Evolutionary conservation across 2,113 vertebrate species (phyloP).

Genomic region (Caranx ignobilis): DNA sequence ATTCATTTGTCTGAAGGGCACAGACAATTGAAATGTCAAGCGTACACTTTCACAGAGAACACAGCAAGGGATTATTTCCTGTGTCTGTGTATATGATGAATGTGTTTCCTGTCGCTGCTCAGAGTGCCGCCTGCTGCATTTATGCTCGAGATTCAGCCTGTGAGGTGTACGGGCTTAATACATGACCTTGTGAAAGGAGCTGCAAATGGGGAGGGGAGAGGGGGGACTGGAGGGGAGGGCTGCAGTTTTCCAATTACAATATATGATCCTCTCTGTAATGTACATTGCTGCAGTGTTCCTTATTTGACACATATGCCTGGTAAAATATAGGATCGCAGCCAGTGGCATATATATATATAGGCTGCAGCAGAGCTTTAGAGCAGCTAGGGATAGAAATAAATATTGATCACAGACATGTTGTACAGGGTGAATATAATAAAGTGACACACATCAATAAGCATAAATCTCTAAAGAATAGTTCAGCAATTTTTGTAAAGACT

Average conservation of each 20-base stretch:
- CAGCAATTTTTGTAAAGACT: background rate
- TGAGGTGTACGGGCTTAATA: conserved; percentile 42
- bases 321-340: conserved; percentile 4
- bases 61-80: conserved; percentile 54
- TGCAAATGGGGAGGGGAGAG: conserved; percentile 20
- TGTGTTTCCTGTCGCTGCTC: conserved; percentile 10
- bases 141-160: conserved; percentile 33
- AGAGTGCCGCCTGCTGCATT: conserved; percentile 20
- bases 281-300: conserved; percentile 36
- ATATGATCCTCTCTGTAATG: conserved; percentile 28
- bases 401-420: background rate
- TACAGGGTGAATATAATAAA: background rate
- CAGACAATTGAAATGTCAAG: conserved; percentile 70
- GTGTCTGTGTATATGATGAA: conserved; percentile 39
- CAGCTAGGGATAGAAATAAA: background rate
- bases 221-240: conserved; percentile 5
- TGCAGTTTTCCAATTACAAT: conserved; percentile 53
- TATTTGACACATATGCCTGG: background rate
- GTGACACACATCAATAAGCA: background rate
- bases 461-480: background rate
- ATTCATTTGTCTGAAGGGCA: conserved; percentile 55
- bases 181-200: conserved; percentile 69
- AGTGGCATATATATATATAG: background rate
- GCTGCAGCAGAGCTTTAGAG: background rate
- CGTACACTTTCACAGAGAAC: conserved; percentile 36